phyloP scores from a whole-genome alignment of 1,140 invertebrate species.

The Hycleus cichorii region DNA sequence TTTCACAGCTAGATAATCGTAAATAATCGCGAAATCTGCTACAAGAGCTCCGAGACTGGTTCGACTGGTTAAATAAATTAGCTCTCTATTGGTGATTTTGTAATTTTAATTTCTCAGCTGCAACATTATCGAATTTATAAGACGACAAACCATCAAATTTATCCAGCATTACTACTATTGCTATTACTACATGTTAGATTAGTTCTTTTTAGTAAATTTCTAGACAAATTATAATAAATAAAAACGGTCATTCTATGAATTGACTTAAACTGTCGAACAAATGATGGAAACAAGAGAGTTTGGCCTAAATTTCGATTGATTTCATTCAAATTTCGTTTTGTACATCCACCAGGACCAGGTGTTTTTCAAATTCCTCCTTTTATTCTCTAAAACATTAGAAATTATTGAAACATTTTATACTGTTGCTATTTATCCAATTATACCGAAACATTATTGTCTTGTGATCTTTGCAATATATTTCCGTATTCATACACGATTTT shows the following conservation, averaged over 20 bases:
- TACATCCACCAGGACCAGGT: no score
- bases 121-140: slow-evolving; percentile 32
- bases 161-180: slow-evolving; percentile 1
- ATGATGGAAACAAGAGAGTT: not conserved
- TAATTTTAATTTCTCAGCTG: slow-evolving; percentile 29
- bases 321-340: no score
- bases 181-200: slow-evolving; percentile 28
- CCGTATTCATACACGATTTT: no score
- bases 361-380: no score
- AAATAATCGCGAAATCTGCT: no score
- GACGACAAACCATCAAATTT: slow-evolving; percentile 1
- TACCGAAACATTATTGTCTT: no score
- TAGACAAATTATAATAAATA: slow-evolving; percentile 23
- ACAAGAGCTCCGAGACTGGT: no score
- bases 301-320: slow-evolving; percentile 10
- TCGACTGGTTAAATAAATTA: not conserved
- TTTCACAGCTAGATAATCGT: no score
- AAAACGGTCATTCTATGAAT: slow-evolving; percentile 25
- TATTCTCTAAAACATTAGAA: no score
- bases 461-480: no score
- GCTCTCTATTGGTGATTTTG: not conserved
- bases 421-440: no score
- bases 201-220: slow-evolving; percentile 30
- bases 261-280: slow-evolving; percentile 14
- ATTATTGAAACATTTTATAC: no score